Conservation (phyloP, 2,797 vertebrate genomes). For the Babyrousa celebensis region DNA sequence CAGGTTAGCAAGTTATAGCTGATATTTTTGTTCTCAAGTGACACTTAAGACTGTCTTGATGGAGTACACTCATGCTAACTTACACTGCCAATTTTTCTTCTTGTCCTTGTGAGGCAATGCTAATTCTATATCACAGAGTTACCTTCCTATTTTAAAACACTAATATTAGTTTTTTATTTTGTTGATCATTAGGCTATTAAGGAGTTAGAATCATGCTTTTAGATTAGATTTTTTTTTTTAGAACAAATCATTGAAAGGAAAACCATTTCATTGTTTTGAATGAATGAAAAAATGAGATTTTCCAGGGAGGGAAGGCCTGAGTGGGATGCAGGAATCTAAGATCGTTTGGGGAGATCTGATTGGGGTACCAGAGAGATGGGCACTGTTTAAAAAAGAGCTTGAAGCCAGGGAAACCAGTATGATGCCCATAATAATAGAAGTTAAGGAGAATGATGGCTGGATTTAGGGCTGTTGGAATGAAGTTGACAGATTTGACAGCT, state of each 20-base stretch:
- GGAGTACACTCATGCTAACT: neutral
- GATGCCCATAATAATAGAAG: neutral
- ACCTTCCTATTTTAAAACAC: constrained; percentile 35
- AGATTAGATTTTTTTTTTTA: constrained; percentile 47
- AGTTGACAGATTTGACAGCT: neutral
- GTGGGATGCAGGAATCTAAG: neutral
- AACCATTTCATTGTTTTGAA: neutral
- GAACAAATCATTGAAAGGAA: neutral
- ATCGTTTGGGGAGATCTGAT: neutral
- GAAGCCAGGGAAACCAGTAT: neutral
- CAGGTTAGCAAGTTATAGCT: neutral
- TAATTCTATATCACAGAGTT: neutral
- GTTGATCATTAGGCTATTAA: neutral
- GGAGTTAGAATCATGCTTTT: constrained; percentile 43
- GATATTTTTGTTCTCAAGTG: neutral
- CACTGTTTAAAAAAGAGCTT: neutral
- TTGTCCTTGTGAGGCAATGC: neutral
- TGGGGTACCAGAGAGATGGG: neutral
- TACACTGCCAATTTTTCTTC: neutral
- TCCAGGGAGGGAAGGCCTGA: neutral
- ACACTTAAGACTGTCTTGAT: neutral
- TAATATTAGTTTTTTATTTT: neutral
- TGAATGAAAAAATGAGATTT: neutral
- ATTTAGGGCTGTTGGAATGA: neutral
- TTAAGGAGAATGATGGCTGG: neutral